Conservation (phyloP, 2,797 vertebrate genomes). For the Epinephelus malabaricus region DNA sequence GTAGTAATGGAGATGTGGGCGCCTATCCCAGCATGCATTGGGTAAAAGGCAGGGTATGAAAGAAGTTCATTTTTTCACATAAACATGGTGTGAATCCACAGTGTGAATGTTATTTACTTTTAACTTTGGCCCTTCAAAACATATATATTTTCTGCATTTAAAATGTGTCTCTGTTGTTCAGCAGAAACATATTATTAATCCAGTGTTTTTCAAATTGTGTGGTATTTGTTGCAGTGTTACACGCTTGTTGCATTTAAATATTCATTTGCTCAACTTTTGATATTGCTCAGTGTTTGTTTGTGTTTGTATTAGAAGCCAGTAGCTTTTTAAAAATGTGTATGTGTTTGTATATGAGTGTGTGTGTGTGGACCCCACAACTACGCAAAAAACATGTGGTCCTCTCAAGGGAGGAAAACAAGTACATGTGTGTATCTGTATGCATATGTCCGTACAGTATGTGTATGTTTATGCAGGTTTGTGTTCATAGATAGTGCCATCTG, state of each 20-base stretch:
- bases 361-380: too few species aligned
- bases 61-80: neutral
- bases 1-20: neutral
- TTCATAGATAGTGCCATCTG: slow-evolving; percentile 5
- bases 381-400: too few species aligned
- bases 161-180: neutral
- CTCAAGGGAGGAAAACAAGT: neutral
- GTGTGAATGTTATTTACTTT: neutral
- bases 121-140: neutral
- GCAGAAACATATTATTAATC: neutral
- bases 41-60: neutral
- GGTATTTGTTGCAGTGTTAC: neutral
- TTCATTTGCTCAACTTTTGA: neutral
- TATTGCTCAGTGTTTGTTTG: slow-evolving; percentile 10
- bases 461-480: slow-evolving; percentile 19
- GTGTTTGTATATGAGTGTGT: neutral
- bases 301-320: neutral
- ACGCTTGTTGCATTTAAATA: neutral
- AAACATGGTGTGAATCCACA: neutral
- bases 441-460: neutral
- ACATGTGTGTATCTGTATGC: neutral
- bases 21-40: neutral
- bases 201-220: neutral
- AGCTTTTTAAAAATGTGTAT: neutral
- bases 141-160: neutral